These are phyloP conservation scores for Sebastes diaconus DNA, from an alignment of 2,797 vertebrate species.

Conservation along the genomic window DNA sequence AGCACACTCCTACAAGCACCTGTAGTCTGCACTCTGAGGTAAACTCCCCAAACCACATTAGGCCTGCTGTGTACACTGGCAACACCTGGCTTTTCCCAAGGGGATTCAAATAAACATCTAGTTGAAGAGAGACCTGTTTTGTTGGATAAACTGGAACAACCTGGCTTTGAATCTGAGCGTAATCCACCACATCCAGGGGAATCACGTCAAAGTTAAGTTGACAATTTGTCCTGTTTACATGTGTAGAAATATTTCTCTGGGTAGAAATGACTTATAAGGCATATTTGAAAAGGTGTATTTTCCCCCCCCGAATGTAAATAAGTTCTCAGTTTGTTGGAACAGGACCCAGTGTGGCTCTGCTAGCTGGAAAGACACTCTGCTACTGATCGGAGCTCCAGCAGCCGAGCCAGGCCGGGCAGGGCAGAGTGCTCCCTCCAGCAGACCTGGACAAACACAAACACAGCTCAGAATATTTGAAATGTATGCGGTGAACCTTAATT, in stretches of 20 bases:
- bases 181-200: constrained; percentile 79
- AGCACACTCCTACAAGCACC: constrained; percentile 71
- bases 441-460: constrained; percentile 75
- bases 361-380: constrained; percentile 74
- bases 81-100: constrained; percentile 72
- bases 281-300: constrained; percentile 72
- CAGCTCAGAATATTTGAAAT: constrained; percentile 68
- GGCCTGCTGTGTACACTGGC: constrained; percentile 77
- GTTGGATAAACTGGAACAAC: constrained; percentile 79
- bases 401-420: constrained; percentile 60
- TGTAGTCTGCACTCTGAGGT: constrained; percentile 65
- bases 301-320: constrained; percentile 70
- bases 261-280: constrained; percentile 67
- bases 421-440: constrained; percentile 57
- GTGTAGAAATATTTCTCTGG: constrained; percentile 73
- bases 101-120: constrained; percentile 74
- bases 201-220: constrained; percentile 76
- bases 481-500: constrained; percentile 62
- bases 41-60: constrained; percentile 75
- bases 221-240: constrained; percentile 79
- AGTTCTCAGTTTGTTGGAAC: constrained; percentile 73
- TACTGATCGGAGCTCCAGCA: constrained; percentile 65
- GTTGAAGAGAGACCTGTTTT: constrained; percentile 80
- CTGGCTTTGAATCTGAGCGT: constrained; percentile 71
- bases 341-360: constrained; percentile 57